Evolutionary conservation across 2,797 vertebrate genomes (phyloP), one percentile per base, ranked within the genome.

Genomic region (Fratercula arctica): DNA sequence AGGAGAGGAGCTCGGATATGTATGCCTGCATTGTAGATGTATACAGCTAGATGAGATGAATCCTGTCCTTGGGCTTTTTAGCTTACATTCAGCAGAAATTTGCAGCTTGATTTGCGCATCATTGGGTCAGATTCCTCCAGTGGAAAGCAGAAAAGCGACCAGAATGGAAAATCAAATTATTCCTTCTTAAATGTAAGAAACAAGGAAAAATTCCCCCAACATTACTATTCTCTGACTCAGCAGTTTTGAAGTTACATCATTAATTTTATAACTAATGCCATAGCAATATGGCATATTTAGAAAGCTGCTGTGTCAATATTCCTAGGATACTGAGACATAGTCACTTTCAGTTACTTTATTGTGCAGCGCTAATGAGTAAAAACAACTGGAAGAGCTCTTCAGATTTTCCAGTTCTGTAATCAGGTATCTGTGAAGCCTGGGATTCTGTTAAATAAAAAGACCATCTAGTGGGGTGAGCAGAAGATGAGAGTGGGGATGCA

Each of bases 401-500:
- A 56, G 11, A 50, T 33, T 63, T 84, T 74, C 37, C 6, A 16
- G 13, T 78, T 78, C 31, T 84, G 11, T 23, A 64, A 43, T 25
- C 10, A 35, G 17, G 8, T 39, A 39, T 51, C 41, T 66, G 15
- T 64, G 69, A 70, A 80, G 11, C 4, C 23, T 59, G 5, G 16
- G 3, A 14, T 87, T 79, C 6, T 82, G 25, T 63, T 64, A 51
- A 74, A 68, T 10, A 74, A 7, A 56, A 87, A 59, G 17, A 3
- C 9, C 33, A 67, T 46, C 17, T 53, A 68, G 9, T 29, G 12
- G 7, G 17, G 8, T 51, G 77, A 77, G 18, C 16, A 59, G 61
- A 84, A 60, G 10, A 9, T 11, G 21, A 33, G 14, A 3, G 1
- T 39, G 29, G 2, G 8, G 2, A 2, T 4, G 17, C 16, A 61